Percentiles rank a stretch among this genome's conserved stretches.
phyloP scores from a whole-genome alignment of 2,888 invertebrate genomes.

The Erebia ligea region DNA sequence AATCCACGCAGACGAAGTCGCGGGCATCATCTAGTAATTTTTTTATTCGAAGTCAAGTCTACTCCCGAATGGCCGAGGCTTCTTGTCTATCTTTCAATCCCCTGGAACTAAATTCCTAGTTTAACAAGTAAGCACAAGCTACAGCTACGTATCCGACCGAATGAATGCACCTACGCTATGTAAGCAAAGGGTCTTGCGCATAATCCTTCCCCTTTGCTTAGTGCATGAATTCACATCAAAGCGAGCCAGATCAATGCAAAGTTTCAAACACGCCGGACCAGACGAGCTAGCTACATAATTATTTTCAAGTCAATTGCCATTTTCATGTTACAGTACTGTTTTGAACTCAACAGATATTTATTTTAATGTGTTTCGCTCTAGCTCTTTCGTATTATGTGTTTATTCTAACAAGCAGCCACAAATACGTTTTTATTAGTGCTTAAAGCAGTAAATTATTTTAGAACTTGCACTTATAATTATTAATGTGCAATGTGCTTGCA shows the following conservation, averaged over 20 bases:
- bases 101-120: neutral
- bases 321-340: constrained; percentile 21
- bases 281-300: constrained; percentile 33
- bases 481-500: too few species aligned
- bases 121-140: constrained; percentile 40
- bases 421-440: neutral
- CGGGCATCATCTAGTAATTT: too few species aligned
- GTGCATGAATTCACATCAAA: constrained; percentile 71
- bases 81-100: neutral
- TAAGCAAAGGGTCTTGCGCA: constrained; percentile 65
- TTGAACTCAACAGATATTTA: constrained; percentile 18
- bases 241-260: constrained; percentile 66
- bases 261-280: constrained; percentile 52
- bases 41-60: too few species aligned
- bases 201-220: constrained; percentile 58
- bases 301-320: constrained; percentile 46
- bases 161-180: constrained; percentile 64
- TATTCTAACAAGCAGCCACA: neutral
- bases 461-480: too few species aligned
- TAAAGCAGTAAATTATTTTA: too few species aligned
- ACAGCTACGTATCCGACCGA: constrained; percentile 54
- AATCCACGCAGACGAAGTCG: too few species aligned
- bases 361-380: constrained; percentile 5
- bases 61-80: too few species aligned
- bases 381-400: constrained; percentile 4